Percentiles rank a stretch among this genome's conserved stretches.
Evolutionary conservation across 2,888 invertebrate species (phyloP).

Genomic region (Polylopha cassiicola): DNA sequence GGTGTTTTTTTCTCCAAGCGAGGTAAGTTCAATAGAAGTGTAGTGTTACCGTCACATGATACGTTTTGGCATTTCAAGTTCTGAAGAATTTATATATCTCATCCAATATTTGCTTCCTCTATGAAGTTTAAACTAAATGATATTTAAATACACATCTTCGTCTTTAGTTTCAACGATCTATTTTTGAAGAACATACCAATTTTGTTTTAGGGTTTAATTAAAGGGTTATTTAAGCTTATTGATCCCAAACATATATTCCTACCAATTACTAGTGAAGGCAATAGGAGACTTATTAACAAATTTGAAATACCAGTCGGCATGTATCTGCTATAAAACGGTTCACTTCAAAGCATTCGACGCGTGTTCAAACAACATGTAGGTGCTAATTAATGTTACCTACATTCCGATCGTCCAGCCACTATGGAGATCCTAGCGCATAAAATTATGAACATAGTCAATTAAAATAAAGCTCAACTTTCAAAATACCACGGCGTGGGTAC

Average conservation of each 20-base stretch:
- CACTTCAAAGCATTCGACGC: slow-evolving; percentile 13
- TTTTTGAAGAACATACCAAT: no score
- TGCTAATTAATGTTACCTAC: slow-evolving; percentile 34
- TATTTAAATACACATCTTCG: no score
- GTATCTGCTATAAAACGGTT: slow-evolving; percentile 20
- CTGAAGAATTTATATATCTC: slow-evolving; percentile 16
- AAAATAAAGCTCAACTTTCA: slow-evolving; percentile 23
- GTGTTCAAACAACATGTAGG: slow-evolving; percentile 22
- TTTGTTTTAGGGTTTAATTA: no score
- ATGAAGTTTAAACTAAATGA: no score
- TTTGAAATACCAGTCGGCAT: slow-evolving; percentile 18
- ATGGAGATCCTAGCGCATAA: slow-evolving; percentile 20
- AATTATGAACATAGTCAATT: slow-evolving; percentile 13
- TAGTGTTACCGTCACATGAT: slow-evolving; percentile 48
- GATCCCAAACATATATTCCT: no score
- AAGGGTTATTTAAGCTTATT: no score
- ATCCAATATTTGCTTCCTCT: slow-evolving; percentile 14
- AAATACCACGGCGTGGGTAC: slow-evolving; percentile 16
- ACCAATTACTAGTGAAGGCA: slow-evolving; percentile 4
- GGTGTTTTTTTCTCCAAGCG: slow-evolving; percentile 39
- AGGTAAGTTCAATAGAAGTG: slow-evolving; percentile 32
- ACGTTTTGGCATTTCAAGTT: slow-evolving; percentile 30
- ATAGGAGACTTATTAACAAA: slow-evolving; percentile 13
- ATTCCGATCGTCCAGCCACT: slow-evolving; percentile 25
- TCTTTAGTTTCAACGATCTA: no score